phyloP scores from a whole-genome alignment of 2,113 vertebrate species.

The Tetrax tetrax region DNA sequence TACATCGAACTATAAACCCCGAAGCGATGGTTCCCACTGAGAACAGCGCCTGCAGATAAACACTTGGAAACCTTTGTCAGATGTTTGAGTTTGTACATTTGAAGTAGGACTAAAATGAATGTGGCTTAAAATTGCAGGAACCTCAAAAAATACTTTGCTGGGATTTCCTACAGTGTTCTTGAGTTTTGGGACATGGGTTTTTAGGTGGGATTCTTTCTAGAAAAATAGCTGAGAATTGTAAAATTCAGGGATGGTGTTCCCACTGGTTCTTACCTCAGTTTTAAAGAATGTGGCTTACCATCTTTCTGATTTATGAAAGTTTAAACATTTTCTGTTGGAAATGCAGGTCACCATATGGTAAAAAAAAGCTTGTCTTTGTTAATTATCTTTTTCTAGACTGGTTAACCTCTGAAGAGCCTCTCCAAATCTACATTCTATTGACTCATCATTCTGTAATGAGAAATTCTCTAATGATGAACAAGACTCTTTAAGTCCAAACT shows the following conservation, averaged over 20 bases:
- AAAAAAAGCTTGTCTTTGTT: background rate
- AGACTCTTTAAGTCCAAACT: background rate
- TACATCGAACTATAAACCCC: background rate
- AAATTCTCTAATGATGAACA: background rate
- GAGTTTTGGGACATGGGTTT: background rate
- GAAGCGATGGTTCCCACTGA: background rate
- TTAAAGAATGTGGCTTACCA: background rate
- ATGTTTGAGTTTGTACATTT: background rate
- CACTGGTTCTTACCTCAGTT: background rate
- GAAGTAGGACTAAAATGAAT: background rate
- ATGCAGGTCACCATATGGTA: background rate
- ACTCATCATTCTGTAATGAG: background rate
- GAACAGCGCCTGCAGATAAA: background rate
- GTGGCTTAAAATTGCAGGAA: background rate
- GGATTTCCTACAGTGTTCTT: background rate
- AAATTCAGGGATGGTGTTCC: background rate
- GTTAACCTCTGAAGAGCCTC: background rate
- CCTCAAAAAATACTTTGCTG: background rate
- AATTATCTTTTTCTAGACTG: background rate
- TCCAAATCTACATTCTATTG: background rate
- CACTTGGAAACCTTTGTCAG: background rate
- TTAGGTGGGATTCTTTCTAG: background rate
- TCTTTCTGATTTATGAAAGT: constrained; percentile 24
- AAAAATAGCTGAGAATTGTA: background rate
- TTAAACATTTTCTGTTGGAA: constrained; percentile 19